Base-by-base conservation (phyloP, 2,888 invertebrate species). In the Andrena minutula region DNA sequence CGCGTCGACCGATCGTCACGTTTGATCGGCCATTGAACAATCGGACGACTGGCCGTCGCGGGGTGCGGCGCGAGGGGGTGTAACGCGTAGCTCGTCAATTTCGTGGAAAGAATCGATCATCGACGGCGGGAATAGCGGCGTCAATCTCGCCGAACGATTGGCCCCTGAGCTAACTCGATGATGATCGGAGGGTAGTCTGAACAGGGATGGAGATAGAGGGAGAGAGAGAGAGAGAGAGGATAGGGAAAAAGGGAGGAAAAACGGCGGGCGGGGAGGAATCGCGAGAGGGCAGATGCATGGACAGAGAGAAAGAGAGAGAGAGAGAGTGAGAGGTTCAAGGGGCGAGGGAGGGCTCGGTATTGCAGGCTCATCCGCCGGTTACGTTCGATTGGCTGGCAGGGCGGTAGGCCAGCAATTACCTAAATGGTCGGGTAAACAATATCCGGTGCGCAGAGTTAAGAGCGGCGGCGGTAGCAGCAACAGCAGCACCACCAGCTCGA, bases 381-480 rank as follows among this genome's bases (percentile, higher is more conserved):
- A 89, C 85, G 90, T 91, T 92, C 90, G 92, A 92, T 92, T 91
- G 91, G 90, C 89, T 89, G 91, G 88, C 90, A 88, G 91, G 89
- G 90, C 89, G 92, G 92, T 92, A 91, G 92, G 91, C 92, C 92
- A 91, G 92, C 93, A 93, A 94, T 94, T 93, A 94, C 92, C 93
- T 93, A 93, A 93, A 93, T 93, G 93, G 93, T 93, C 92, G 92
- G 91, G 93, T 93, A 93, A 94, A 93, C 93, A 93, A 92, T 93
- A 93, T 93, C 92, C 90, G 56, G 90, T 89, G 90, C 90, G 87
- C 89, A 69, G 91, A 93, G 93, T 93, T 92, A 92, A 93, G 92
- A 92, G 92, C 92, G 84, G 75, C 86, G 75, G 82, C 77, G 81
- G 80, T 68, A 64, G 81, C 69, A 73, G 75, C 74, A 60, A 65